Conservation (phyloP, 2,797 vertebrate species). For the Melanotaenia trifasciata region DNA sequence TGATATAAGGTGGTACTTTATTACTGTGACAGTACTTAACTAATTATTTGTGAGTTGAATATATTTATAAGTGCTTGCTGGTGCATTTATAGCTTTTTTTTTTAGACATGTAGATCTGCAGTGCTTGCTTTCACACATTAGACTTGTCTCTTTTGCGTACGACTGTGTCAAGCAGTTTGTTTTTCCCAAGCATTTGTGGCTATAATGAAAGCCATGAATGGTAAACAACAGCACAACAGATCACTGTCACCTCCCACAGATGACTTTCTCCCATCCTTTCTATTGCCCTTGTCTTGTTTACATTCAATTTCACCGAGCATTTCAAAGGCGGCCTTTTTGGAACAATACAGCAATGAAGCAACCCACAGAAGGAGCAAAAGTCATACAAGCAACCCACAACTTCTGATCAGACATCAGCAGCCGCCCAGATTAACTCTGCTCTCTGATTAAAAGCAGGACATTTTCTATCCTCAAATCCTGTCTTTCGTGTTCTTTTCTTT, state of each 20-base stretch:
- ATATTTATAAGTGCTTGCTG: background rate
- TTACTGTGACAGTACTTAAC: background rate
- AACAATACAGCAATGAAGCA: slow-evolving; percentile 44
- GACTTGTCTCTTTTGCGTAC: slow-evolving; percentile 15
- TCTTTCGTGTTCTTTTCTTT: slow-evolving; percentile 61
- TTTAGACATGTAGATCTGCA: slow-evolving; percentile 11
- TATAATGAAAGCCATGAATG: slow-evolving; percentile 60
- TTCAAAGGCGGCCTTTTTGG: slow-evolving; percentile 34
- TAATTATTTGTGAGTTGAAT: slow-evolving; percentile 15
- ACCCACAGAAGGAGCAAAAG: slow-evolving; percentile 24
- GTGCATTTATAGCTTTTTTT: background rate
- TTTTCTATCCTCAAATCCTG: slow-evolving; percentile 56
- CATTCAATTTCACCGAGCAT: slow-evolving; percentile 58
- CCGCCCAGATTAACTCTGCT: slow-evolving; percentile 49
- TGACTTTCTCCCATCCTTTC: slow-evolving; percentile 48
- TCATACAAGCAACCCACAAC: slow-evolving; percentile 17
- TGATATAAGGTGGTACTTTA: slow-evolving; percentile 12
- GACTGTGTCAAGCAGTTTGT: slow-evolving; percentile 42
- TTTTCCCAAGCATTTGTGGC: slow-evolving; percentile 49
- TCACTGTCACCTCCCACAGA: slow-evolving; percentile 53
- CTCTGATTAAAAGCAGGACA: slow-evolving; percentile 47
- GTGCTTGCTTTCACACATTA: slow-evolving; percentile 16
- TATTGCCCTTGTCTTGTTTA: slow-evolving; percentile 60
- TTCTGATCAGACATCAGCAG: slow-evolving; percentile 43
- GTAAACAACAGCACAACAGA: slow-evolving; percentile 51